These are phyloP conservation scores for Drosophila pseudotakahashii DNA, from an alignment of 2,888 invertebrate genomes.

Conservation along the genomic window DNA sequence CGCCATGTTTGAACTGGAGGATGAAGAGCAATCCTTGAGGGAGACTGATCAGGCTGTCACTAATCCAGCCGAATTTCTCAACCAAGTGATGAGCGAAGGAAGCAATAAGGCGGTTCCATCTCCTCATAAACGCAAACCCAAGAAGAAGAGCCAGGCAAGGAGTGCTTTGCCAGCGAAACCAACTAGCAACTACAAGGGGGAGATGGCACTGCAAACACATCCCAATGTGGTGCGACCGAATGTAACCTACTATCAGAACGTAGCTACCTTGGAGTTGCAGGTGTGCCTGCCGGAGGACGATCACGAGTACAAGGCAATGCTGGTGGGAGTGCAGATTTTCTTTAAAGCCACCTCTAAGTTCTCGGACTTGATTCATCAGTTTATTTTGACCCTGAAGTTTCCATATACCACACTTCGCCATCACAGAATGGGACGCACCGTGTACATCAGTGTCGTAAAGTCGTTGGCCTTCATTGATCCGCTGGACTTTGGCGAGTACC, in stretches of 20 bases:
- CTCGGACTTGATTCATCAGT: slow-evolving; percentile 24
- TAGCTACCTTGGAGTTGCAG: slow-evolving; percentile 51
- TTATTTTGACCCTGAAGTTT: slow-evolving; percentile 33
- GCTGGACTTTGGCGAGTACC: slow-evolving; percentile 40
- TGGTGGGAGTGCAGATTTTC: neutral
- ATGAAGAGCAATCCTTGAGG: neutral
- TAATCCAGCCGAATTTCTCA: neutral
- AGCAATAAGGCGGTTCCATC: too few species aligned
- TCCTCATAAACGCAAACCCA: too few species aligned
- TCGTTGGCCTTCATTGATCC: slow-evolving; percentile 37
- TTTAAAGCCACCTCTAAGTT: neutral
- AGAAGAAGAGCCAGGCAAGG: too few species aligned
- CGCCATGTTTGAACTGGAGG: neutral
- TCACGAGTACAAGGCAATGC: slow-evolving; percentile 27
- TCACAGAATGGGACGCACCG: slow-evolving; percentile 50
- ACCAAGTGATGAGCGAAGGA: neutral
- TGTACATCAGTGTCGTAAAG: slow-evolving; percentile 53
- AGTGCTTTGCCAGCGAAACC: too few species aligned
- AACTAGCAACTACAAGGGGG: too few species aligned
- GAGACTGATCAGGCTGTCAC: neutral
- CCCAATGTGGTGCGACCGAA: slow-evolving; percentile 38
- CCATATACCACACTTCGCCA: slow-evolving; percentile 22
- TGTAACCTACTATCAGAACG: slow-evolving; percentile 59
- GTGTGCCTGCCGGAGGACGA: slow-evolving; percentile 45
- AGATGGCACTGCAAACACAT: neutral